These are phyloP conservation scores for Amphipoea lucens DNA, from an alignment of 2,888 invertebrate species.

Conservation along the genomic window DNA sequence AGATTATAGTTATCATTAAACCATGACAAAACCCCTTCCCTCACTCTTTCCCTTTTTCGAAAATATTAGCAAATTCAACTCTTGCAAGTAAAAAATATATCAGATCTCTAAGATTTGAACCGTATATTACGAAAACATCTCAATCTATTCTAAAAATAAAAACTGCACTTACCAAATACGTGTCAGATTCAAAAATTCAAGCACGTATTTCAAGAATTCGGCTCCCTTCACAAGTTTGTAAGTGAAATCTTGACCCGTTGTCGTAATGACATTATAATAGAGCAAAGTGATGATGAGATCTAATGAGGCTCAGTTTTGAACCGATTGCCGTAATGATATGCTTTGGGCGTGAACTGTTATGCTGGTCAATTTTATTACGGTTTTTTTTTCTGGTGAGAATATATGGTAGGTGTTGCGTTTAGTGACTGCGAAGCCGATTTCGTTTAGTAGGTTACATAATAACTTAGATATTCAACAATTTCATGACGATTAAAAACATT, in stretches of 20 bases:
- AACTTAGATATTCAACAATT: background rate
- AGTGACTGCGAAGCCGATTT: background rate
- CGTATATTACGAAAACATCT: conserved; percentile 38
- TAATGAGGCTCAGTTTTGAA: conserved; percentile 61
- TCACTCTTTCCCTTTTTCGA: background rate
- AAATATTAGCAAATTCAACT: background rate
- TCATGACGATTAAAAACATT: background rate
- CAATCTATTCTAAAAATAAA: conserved; percentile 52
- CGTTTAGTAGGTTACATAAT: background rate
- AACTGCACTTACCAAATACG: conserved; percentile 52
- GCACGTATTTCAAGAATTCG: conserved; percentile 59
- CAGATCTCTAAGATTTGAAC: background rate
- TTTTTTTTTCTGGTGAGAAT: conserved; percentile 29
- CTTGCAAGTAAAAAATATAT: background rate
- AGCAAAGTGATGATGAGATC: conserved; percentile 50
- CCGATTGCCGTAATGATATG: conserved; percentile 61
- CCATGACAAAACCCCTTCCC: background rate
- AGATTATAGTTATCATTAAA: background rate
- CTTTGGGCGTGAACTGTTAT: conserved; percentile 54
- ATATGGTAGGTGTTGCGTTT: background rate
- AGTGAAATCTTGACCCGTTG: conserved; percentile 60
- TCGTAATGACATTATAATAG: conserved; percentile 66
- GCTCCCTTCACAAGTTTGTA: conserved; percentile 49
- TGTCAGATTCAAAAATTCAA: conserved; percentile 53
- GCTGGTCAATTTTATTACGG: conserved; percentile 61